A percentile compares a stretch with the other conserved stretches of the same genome.
phyloP scores from a whole-genome alignment of 2,888 invertebrate genomes.

The Plemyria rubiginata region DNA sequence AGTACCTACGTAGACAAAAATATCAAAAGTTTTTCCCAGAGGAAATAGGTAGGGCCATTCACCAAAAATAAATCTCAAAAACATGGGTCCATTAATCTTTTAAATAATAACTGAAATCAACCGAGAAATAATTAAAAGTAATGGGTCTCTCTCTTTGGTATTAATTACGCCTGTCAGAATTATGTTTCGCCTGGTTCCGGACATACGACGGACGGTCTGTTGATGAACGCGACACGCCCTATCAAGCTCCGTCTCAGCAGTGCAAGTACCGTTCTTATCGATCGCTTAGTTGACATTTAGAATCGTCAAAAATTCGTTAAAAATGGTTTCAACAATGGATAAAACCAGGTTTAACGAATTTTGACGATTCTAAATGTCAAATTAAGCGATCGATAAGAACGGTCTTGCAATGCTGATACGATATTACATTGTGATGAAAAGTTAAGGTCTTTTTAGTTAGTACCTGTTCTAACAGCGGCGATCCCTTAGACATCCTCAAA shows the following conservation, averaged over 20 bases:
- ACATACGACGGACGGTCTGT: constrained; percentile 34
- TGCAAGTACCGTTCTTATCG: no score
- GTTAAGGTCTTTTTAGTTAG: no score
- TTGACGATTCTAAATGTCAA: no score
- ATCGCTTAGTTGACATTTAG: no score
- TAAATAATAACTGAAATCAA: constrained; percentile 34
- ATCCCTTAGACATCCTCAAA: no score
- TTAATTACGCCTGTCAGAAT: constrained; percentile 63
- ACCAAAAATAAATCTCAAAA: constrained; percentile 5
- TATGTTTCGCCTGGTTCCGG: constrained; percentile 41
- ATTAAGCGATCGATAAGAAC: no score
- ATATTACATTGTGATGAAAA: not conserved
- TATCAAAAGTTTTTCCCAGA: not conserved
- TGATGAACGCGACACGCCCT: constrained; percentile 29
- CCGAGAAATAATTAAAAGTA: constrained; percentile 48
- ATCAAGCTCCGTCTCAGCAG: no score
- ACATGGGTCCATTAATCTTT: constrained; percentile 36
- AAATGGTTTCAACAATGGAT: no score
- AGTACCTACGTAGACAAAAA: not conserved
- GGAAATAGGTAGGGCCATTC: constrained; percentile 1
- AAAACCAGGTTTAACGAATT: no score
- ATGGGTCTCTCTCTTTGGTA: constrained; percentile 64
- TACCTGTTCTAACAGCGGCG: no score
- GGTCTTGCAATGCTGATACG: no score
- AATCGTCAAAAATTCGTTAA: no score